Evolutionary conservation across 2,888 invertebrate genomes (phyloP).

Genomic region (Minunthozetes semirufus): DNA sequence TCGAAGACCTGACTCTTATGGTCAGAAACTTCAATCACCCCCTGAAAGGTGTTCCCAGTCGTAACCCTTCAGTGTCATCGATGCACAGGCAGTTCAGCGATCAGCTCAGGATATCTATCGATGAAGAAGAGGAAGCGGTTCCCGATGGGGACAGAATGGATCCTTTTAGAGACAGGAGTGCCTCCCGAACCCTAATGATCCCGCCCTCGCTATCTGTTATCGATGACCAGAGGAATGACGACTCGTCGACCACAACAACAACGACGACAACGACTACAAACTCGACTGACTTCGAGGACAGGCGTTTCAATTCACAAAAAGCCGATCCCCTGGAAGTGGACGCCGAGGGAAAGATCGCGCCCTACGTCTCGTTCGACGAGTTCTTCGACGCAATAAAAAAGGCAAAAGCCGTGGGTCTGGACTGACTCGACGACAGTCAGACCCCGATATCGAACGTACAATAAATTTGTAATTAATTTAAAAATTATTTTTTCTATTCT

Average conservation of each 20-base stretch:
- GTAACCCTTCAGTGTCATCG: not conserved
- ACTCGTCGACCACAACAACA: constrained; percentile 46
- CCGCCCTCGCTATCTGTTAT: not conserved
- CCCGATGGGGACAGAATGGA: not conserved
- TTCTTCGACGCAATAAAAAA: constrained; percentile 66
- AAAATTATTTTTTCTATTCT: too few species aligned
- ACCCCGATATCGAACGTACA: not conserved
- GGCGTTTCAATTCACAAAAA: constrained; percentile 36
- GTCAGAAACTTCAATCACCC: constrained; percentile 50
- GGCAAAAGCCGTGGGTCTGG: constrained; percentile 48
- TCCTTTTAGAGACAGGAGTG: not conserved
- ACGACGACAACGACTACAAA: constrained; percentile 44
- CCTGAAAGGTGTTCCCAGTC: not conserved
- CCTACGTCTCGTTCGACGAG: constrained; percentile 76
- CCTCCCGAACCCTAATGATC: not conserved
- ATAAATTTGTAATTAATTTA: constrained; percentile 1
- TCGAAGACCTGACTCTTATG: constrained; percentile 76
- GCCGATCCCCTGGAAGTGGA: constrained; percentile 52
- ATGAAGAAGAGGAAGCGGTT: not conserved
- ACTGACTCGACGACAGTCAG: not conserved
- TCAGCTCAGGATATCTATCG: not conserved
- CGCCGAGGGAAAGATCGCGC: constrained; percentile 62
- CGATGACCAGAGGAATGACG: constrained; percentile 44
- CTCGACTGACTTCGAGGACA: constrained; percentile 31
- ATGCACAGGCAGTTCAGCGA: not conserved